Evolutionary conservation across 2,113 vertebrate genomes (phyloP), one percentile per base, ranked within the genome.

Genomic region (Gopherus flavomarginatus): DNA sequence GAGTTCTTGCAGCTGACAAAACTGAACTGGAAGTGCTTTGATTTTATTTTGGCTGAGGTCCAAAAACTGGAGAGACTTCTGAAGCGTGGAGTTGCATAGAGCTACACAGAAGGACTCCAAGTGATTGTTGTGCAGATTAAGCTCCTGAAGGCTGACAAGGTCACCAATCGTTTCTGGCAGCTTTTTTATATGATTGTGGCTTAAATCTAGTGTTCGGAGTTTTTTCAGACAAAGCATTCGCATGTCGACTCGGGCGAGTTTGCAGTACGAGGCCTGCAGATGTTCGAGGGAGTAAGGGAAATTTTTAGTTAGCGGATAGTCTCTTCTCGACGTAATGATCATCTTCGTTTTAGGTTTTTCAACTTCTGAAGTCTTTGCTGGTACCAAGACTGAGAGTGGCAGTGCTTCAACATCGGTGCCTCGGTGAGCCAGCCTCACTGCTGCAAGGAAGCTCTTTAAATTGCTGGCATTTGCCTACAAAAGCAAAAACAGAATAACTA

Each of bases 261-360:
- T 99, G 97, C 99, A 99, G 95, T 99, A 99, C 0, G 99, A 99
- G 93, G 99, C 98, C 92, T 99, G 99, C 94, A 99, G 99, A 78
- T 99, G 99, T 92, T 99, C 99, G 88, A 99, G 98, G 49, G 99
- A 99, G 94, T 98, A 98, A 0, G 99, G 99, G 87, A 99, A 99
- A 97, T 92, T 99, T 88, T 98, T 99, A 75, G 98, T 99, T 89
- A 99, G 97, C 4, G 99, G 99, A 82, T 99, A 99, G 91, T 99
- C 99, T 95, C 99, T 99, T 97, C 98, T 99, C 38, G 99, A 99
- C 14, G 98, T 98, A 47, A 99, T 99, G 78, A 98, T 96, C 98
- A 99, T 98, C 95, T 99, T 99, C 84, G 99, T 98, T 98, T 99
- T 99, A 50, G 99, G 99, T 38, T 99, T 99, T 95, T 99, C 99